Evolutionary conservation across 2,797 vertebrate genomes (phyloP).

Genomic region (Pampus argenteus): DNA sequence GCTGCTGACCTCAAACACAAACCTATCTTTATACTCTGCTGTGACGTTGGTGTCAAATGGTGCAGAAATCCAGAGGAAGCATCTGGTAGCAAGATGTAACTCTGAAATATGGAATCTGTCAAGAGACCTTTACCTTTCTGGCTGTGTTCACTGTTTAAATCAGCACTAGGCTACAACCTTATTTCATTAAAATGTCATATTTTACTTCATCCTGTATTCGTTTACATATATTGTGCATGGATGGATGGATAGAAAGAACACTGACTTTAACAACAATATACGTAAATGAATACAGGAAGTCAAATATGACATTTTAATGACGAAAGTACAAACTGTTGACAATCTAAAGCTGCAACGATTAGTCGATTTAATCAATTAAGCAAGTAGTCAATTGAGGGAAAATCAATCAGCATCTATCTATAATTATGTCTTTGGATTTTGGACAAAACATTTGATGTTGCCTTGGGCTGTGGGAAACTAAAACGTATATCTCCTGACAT

Average conservation of each 20-base stretch:
- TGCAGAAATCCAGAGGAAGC: slow-evolving; percentile 24
- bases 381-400: not conserved
- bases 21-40: slow-evolving; percentile 8
- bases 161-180: not conserved
- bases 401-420: too few species aligned
- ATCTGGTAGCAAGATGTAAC: slow-evolving; percentile 6
- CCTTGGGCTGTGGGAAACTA: too few species aligned
- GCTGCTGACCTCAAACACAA: slow-evolving; percentile 31
- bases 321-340: too few species aligned
- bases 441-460: too few species aligned
- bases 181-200: not conserved
- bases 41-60: slow-evolving; percentile 8
- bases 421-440: too few species aligned
- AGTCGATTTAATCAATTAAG: not conserved
- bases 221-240: not conserved
- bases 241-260: too few species aligned
- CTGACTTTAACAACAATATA: too few species aligned
- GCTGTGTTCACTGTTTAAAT: not conserved
- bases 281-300: too few species aligned
- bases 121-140: slow-evolving; percentile 3
- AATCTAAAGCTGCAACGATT: not conserved
- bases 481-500: too few species aligned
- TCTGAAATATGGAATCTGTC: not conserved
- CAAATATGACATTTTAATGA: too few species aligned
- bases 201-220: not conserved